A percentile compares a stretch with the other conserved stretches of the same genome.
These are phyloP conservation scores for Exephanes ischioxanthus DNA, from an alignment of 2,888 invertebrate genomes.

Conservation along the genomic window DNA sequence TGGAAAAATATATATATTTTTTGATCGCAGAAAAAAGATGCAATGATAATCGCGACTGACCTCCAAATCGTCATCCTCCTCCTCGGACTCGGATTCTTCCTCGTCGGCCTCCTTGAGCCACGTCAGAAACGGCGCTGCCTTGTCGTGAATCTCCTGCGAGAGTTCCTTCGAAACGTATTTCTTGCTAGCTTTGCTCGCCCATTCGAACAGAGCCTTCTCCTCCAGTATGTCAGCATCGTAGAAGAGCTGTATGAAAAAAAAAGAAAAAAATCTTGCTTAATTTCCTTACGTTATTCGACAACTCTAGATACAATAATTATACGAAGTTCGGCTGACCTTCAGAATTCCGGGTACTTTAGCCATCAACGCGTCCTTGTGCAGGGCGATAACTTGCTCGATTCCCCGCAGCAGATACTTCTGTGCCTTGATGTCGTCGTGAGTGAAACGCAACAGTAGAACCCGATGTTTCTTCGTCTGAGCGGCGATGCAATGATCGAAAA, in stretches of 20 bases:
- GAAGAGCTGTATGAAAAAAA: conserved; percentile 88
- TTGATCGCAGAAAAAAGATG: not conserved
- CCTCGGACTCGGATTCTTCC: conserved; percentile 93
- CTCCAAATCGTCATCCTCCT: conserved; percentile 90
- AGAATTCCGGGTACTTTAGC: conserved; percentile 95
- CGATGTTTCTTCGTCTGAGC: conserved; percentile 92
- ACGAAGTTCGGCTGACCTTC: conserved; percentile 86
- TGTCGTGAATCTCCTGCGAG: conserved; percentile 95
- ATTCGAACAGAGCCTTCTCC: conserved; percentile 97
- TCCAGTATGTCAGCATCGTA: conserved; percentile 98
- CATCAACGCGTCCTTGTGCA: conserved; percentile 92
- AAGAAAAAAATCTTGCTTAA: conserved; percentile 7
- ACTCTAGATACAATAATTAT: conserved; percentile 32
- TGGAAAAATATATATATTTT: not conserved
- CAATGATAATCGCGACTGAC: conserved; percentile 80
- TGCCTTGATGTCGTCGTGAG: conserved; percentile 92
- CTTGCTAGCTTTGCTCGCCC: conserved; percentile 97
- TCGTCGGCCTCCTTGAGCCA: conserved; percentile 99
- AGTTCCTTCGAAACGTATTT: conserved; percentile 97
- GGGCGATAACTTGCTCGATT: conserved; percentile 95
- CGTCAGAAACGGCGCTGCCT: conserved; percentile 96
- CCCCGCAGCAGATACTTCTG: conserved; percentile 97
- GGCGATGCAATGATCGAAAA: conserved; percentile 90
- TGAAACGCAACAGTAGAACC: conserved; percentile 92
- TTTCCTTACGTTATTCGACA: conserved; percentile 20